phyloP scores from a whole-genome alignment of 2,797 vertebrate species.

The Phrynocephalus vlangalii region DNA sequence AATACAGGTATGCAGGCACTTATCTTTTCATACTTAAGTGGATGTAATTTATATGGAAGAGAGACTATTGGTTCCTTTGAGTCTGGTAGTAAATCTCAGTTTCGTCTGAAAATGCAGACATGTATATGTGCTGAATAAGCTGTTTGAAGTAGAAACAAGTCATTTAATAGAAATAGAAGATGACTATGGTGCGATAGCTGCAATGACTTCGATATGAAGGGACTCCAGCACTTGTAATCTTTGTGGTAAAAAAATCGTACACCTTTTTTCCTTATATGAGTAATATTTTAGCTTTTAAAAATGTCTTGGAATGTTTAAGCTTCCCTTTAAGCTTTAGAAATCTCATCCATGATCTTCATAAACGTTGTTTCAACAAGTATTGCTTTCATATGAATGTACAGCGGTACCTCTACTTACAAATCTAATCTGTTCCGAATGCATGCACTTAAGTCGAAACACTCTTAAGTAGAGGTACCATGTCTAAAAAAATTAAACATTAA shows the following conservation, averaged over 20 bases:
- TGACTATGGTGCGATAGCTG: background rate
- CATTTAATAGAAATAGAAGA: background rate
- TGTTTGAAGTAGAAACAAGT: background rate
- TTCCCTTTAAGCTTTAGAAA: background rate
- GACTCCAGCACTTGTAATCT: background rate
- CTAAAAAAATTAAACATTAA: no score
- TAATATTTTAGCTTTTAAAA: background rate
- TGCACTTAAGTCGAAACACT: no score
- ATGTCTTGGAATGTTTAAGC: background rate
- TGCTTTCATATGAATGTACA: background rate
- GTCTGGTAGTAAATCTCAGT: background rate
- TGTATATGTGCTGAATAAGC: background rate
- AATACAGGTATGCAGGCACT: background rate
- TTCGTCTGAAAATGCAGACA: background rate
- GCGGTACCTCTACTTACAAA: no score
- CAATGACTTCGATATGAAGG: background rate
- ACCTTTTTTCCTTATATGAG: background rate
- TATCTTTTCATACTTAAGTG: no score
- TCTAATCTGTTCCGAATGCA: no score
- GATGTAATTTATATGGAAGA: no score
- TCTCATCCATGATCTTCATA: background rate
- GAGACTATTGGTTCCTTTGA: background rate
- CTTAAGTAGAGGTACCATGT: no score
- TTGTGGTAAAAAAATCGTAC: background rate
- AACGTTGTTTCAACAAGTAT: background rate